Base-by-base conservation (phyloP, 2,888 invertebrate species). In the Acanthacorydalis orientalis region DNA sequence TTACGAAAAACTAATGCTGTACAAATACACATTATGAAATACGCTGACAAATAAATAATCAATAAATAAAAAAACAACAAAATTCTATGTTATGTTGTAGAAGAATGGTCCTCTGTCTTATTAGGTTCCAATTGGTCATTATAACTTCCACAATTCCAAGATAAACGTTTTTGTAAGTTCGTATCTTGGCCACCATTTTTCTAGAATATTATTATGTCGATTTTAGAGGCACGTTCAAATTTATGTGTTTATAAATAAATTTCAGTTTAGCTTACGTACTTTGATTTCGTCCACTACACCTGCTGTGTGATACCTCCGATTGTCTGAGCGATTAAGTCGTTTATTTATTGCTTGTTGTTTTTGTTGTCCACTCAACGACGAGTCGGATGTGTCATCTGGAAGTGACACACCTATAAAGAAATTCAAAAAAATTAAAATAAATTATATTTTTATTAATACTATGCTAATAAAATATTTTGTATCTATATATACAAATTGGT, bases 271-370 rank as follows among this genome's bases (percentile, higher is more conserved):
- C 33, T 44, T 44, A n/a, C 39, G 56, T 60, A 71, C 71, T 64
- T 66, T 66, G 49, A 77, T 68, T 58, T 77, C 75, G 58, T 79
- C 79, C 53, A 80, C 75, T 50, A 74, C 73, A 52, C 79, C 78
- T 7, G 79, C 78, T 7, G 79, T 79, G 61, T 77, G 73, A 61
- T 78, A 78, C 51, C 79, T 64, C 57, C 69, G 68, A 52, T 62
- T 64, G 52, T 69, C 68, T 53, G 62, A 63, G 49, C 70, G 60
- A 46, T 67, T 62, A 50, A 64, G 60, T 52, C 72, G 61, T 59
- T 70, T 70, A 48, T 62, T 59, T 58, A 70, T 65, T 45, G 67
- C 67, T 55, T 64, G 65, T 49, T 64, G 65, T 48, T 65, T 62
- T 54, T 64, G 64, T 48, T 63, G 61, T 43, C 64, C 64, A 56